Percentiles rank a stretch among this genome's conserved stretches.
These are phyloP conservation scores for Miniopterus natalensis DNA, from an alignment of 2,113 vertebrate genomes.

Conservation along the genomic window DNA sequence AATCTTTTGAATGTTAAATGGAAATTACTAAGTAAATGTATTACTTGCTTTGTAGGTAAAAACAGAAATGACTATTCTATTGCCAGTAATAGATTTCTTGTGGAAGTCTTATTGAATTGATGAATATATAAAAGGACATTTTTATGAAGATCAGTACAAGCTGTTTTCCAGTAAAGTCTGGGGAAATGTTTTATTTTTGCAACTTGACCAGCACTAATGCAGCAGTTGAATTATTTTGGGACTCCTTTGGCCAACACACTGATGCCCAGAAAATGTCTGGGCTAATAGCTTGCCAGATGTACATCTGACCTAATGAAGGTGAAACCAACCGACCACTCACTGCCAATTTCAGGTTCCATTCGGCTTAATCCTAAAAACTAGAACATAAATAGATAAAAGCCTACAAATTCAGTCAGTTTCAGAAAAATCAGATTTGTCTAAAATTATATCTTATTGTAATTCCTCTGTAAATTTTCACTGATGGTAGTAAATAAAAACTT, in stretches of 20 bases:
- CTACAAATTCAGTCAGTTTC: background rate
- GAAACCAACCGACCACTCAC: background rate
- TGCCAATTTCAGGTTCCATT: conserved; percentile 47
- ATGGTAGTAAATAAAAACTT: conserved; percentile 24
- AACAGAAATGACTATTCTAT: background rate
- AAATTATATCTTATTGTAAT: background rate
- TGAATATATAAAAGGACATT: conserved; percentile 35
- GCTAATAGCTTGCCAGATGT: conserved; percentile 15
- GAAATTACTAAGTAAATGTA: background rate
- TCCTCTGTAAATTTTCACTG: conserved; percentile 38
- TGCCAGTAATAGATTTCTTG: conserved; percentile 45
- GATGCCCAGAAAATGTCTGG: conserved; percentile 40
- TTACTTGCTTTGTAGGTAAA: conserved; percentile 47
- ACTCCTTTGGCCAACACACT: background rate
- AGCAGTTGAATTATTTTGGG: conserved; percentile 19
- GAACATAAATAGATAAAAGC: background rate
- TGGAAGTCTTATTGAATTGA: conserved; percentile 28
- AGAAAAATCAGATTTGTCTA: conserved; percentile 28
- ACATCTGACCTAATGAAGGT: conserved; percentile 37
- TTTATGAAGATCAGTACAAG: conserved; percentile 45
- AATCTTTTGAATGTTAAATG: conserved; percentile 17
- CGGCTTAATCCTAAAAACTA: conserved; percentile 43
- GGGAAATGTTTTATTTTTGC: conserved; percentile 45
- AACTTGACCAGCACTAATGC: background rate
- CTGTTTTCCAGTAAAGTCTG: conserved; percentile 44